Evolutionary conservation across 2,888 invertebrate species (phyloP).

Genomic region (Lampropteryx suffumata): DNA sequence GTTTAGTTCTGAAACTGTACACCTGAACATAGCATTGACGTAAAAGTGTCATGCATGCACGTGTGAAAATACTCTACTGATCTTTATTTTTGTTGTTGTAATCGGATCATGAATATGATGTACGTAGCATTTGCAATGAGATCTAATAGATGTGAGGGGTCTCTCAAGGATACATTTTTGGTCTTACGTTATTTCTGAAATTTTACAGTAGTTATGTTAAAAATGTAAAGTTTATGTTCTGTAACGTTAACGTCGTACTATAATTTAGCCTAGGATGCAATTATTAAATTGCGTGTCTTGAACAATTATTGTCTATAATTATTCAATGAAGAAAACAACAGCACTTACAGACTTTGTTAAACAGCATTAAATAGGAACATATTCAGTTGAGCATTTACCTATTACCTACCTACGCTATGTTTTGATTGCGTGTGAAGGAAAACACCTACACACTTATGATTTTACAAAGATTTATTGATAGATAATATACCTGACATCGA

Average conservation of each 20-base stretch:
- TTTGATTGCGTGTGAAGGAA: slow-evolving; percentile 14
- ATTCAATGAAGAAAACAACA: slow-evolving; percentile 30
- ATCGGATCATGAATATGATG: no score
- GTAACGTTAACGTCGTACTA: slow-evolving; percentile 13
- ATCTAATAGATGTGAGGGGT: neutral
- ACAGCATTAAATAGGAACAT: slow-evolving; percentile 18
- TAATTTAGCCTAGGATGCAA: slow-evolving; percentile 27
- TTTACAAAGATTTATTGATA: slow-evolving; percentile 2
- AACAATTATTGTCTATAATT: slow-evolving; percentile 27
- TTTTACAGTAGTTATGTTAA: no score
- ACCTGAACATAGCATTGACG: no score
- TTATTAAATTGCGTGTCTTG: slow-evolving; percentile 30
- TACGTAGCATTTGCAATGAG: no score
- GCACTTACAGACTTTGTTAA: slow-evolving; percentile 26
- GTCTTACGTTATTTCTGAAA: slow-evolving; percentile 1
- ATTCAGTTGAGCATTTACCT: slow-evolving; percentile 11
- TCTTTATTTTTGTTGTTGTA: no score
- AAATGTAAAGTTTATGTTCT: no score
- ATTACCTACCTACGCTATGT: slow-evolving; percentile 5
- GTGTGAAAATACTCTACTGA: no score
- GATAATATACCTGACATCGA: neutral
- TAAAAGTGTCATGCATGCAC: no score
- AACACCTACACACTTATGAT: slow-evolving; percentile 3
- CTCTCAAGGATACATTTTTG: neutral
- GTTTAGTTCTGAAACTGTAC: slow-evolving; percentile 1